Evolutionary conservation across 2,113 vertebrate species (phyloP).

Genomic region (Dendropsophus ebraccatus): DNA sequence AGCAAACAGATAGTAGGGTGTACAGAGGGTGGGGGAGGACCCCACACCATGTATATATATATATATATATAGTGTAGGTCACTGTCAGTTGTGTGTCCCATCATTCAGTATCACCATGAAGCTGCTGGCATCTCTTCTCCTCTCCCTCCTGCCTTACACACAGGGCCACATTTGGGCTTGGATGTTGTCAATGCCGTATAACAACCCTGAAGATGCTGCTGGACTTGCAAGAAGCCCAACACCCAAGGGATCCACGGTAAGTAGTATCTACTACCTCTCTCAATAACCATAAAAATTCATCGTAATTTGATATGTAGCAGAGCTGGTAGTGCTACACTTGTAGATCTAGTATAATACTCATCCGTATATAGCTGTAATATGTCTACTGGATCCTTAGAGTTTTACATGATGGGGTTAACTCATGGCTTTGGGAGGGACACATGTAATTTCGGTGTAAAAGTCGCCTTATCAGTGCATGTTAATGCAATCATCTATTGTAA

Average conservation of each 20-base stretch:
- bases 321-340: background rate
- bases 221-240: slow-evolving; percentile 58
- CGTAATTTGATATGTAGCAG: background rate
- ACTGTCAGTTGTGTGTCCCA: background rate
- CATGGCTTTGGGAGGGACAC: background rate
- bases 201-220: slow-evolving; percentile 69
- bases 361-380: too few relatives aligned
- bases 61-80: slow-evolving; percentile 75
- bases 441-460: too few relatives aligned
- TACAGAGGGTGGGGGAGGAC: slow-evolving; percentile 32
- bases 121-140: slow-evolving; percentile 62
- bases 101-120: background rate
- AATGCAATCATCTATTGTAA: slow-evolving; percentile 11
- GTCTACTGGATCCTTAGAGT: too few relatives aligned
- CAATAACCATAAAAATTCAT: too few relatives aligned
- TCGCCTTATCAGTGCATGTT: background rate
- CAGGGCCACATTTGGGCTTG: slow-evolving; percentile 84
- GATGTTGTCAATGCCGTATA: slow-evolving; percentile 85
- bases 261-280: slow-evolving; percentile 27
- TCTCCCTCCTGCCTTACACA: slow-evolving; percentile 60
- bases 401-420: too few relatives aligned
- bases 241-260: slow-evolving; percentile 70
- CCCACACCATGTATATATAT: slow-evolving; percentile 73
- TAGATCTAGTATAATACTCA: background rate
- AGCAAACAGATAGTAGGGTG: slow-evolving; percentile 75